These are phyloP conservation scores for Rhinatrema bivittatum DNA, from an alignment of 2,797 vertebrate genomes.

Conservation along the genomic window DNA sequence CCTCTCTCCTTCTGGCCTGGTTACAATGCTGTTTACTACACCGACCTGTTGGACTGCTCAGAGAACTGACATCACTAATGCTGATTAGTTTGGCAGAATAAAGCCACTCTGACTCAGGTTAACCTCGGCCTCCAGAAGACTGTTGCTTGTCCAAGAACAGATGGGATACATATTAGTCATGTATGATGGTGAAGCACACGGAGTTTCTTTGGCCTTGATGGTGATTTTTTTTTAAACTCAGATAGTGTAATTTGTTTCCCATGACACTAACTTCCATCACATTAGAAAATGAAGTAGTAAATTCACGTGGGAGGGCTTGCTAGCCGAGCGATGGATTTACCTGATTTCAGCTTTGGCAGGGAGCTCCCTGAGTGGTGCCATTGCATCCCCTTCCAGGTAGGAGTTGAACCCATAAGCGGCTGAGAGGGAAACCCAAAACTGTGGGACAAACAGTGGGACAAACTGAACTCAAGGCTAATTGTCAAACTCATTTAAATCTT, in stretches of 20 bases:
- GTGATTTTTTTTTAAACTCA: neutral
- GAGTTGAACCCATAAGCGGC: neutral
- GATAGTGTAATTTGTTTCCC: neutral
- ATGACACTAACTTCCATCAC: neutral
- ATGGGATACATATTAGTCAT: neutral
- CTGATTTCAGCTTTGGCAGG: too few relatives aligned
- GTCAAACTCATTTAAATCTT: slow-evolving; percentile 3
- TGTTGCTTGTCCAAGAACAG: neutral
- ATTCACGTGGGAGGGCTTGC: neutral
- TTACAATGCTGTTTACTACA: slow-evolving; percentile 13
- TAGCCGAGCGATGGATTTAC: slow-evolving; percentile 1
- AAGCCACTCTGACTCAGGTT: too few relatives aligned
- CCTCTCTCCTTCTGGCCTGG: slow-evolving; percentile 9
- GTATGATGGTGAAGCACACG: neutral
- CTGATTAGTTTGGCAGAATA: neutral
- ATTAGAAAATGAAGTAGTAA: neutral
- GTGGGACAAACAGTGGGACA: neutral
- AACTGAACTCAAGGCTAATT: neutral
- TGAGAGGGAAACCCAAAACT: neutral
- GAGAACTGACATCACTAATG: too few relatives aligned
- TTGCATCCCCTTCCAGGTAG: slow-evolving; percentile 11
- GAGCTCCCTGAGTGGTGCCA: too few relatives aligned
- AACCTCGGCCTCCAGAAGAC: neutral
- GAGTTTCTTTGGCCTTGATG: neutral
- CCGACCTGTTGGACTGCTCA: neutral